Evolutionary conservation across 1,140 invertebrate species (phyloP).

Genomic region (Drosophila willistoni): DNA sequence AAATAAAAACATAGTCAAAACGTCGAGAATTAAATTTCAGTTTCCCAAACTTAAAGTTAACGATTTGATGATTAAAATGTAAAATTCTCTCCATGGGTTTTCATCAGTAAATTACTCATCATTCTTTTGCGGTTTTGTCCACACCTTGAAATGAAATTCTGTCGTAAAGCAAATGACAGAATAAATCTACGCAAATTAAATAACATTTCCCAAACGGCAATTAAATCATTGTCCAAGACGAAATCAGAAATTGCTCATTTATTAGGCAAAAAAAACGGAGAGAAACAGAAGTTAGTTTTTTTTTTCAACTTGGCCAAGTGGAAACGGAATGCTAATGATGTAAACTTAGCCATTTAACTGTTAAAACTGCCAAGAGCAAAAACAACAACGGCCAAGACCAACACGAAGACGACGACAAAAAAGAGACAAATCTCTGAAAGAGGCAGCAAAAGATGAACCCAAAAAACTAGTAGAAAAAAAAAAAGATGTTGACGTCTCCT

Average conservation of each 20-base stretch:
- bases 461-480: constrained; percentile 37
- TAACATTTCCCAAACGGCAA: constrained; percentile 47
- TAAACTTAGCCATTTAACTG: constrained; percentile 78
- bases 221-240: constrained; percentile 51
- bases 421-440: constrained; percentile 8
- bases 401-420: constrained; percentile 35
- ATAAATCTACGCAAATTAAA: constrained; percentile 60
- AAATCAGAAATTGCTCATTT: constrained; percentile 63
- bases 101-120: not conserved
- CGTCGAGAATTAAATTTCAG: too few relatives aligned
- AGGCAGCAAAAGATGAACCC: constrained; percentile 43
- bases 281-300: constrained; percentile 28
- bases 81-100: not conserved
- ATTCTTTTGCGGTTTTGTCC: not conserved
- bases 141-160: not conserved
- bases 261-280: constrained; percentile 51
- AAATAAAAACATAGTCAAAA: too few relatives aligned
- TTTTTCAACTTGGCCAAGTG: constrained; percentile 16
- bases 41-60: too few relatives aligned
- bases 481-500: constrained; percentile 49
- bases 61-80: too few relatives aligned
- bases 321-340: constrained; percentile 74
- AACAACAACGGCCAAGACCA: constrained; percentile 35
- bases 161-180: not conserved
- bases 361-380: constrained; percentile 68